phyloP scores from a whole-genome alignment of 2,797 vertebrate species.

The Mallotus villosus region DNA sequence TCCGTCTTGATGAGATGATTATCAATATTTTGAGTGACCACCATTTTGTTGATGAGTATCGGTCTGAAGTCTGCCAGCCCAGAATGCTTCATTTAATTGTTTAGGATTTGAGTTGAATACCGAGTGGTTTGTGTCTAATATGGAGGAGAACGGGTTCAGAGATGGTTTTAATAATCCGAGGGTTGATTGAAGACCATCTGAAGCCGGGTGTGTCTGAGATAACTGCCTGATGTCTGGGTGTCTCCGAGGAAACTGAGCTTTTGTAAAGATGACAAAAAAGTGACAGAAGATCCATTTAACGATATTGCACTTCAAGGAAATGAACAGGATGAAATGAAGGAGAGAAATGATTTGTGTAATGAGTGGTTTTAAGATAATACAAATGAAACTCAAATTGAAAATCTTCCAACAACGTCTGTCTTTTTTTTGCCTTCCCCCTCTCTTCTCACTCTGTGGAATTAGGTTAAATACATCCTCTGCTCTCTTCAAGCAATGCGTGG shows the following conservation, averaged over 20 bases:
- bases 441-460: constrained; percentile 42
- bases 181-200: not conserved
- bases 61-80: not conserved
- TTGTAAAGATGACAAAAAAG: constrained; percentile 1
- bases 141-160: no score
- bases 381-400: constrained; percentile 31
- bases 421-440: constrained; percentile 24
- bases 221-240: constrained; percentile 4
- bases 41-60: not conserved
- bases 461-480: constrained; percentile 47
- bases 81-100: not conserved
- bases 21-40: not conserved
- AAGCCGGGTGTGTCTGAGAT: not conserved
- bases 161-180: not conserved
- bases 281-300: not conserved
- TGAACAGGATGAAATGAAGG: constrained; percentile 21
- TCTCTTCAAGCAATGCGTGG: constrained; percentile 49
- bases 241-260: constrained; percentile 8
- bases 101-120: not conserved
- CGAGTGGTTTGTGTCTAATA: no score
- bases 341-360: constrained; percentile 41
- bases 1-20: no score
- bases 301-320: constrained; percentile 9
- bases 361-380: constrained; percentile 11
- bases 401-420: constrained; percentile 9